Conservation (phyloP, 2,888 invertebrate genomes). For the Acanthopleura granulata region DNA sequence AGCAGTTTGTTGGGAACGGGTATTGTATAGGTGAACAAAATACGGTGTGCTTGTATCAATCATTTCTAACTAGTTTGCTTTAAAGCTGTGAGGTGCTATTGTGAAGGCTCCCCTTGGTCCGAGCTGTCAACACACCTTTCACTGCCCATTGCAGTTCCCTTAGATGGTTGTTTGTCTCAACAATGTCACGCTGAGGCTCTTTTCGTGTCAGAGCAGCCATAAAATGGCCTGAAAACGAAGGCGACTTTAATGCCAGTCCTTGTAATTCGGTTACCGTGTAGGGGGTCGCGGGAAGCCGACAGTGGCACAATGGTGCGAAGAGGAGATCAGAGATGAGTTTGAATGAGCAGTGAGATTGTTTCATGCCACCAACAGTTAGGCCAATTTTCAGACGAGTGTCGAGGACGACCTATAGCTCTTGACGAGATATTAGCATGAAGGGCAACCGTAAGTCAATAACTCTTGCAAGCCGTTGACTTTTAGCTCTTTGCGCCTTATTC, state of each 20-base stretch:
- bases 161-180: background rate
- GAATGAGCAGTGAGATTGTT: constrained; percentile 12
- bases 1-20: background rate
- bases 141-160: background rate
- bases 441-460: constrained; percentile 10
- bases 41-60: background rate
- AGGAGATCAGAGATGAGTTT: constrained; percentile 4
- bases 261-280: background rate
- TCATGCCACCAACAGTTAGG: constrained; percentile 7
- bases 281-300: background rate
- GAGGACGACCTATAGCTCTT: constrained; percentile 2
- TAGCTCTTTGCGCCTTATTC: constrained; percentile 1
- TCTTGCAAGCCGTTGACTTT: constrained; percentile 2
- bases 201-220: constrained; percentile 12
- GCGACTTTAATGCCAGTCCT: constrained; percentile 1
- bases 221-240: constrained; percentile 13
- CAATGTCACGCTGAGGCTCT: constrained; percentile 1
- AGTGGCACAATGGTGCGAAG: background rate
- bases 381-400: constrained; percentile 2
- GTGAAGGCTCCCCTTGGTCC: background rate
- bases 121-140: constrained; percentile 3
- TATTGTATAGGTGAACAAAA: background rate
- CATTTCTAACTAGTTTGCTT: constrained; percentile 10
- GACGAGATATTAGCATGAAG: constrained; percentile 4
- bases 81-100: background rate